A percentile compares a stretch with the other conserved stretches of the same genome.
phyloP scores from a whole-genome alignment of 2,888 invertebrate genomes.

The Papilio protenor region DNA sequence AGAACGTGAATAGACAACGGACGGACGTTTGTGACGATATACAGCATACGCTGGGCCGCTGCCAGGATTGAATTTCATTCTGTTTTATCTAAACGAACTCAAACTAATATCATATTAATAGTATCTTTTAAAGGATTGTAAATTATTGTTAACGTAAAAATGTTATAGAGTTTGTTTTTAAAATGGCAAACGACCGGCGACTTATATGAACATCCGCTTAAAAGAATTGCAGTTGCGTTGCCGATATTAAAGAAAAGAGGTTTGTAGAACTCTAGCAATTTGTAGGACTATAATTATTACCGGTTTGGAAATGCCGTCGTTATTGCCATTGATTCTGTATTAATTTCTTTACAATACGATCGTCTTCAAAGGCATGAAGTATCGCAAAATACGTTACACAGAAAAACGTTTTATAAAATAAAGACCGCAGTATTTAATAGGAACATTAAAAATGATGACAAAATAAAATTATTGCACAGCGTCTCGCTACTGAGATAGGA shows the following conservation, averaged over 20 bases:
- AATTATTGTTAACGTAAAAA: conserved; percentile 3
- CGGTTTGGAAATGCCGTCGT: too few relatives aligned
- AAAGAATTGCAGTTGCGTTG: too few relatives aligned
- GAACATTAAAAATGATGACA: not conserved
- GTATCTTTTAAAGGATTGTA: not conserved
- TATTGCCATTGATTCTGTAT: too few relatives aligned
- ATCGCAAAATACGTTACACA: not conserved
- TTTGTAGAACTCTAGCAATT: too few relatives aligned
- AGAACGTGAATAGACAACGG: conserved; percentile 42
- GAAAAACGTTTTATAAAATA: not conserved
- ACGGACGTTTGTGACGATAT: conserved; percentile 39
- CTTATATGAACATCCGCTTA: too few relatives aligned
- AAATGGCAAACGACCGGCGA: not conserved
- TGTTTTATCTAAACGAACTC: conserved; percentile 22
- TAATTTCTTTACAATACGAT: too few relatives aligned
- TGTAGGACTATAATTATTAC: too few relatives aligned
- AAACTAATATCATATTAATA: conserved; percentile 34
- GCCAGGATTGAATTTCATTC: conserved; percentile 41
- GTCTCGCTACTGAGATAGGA: conserved; percentile 38
- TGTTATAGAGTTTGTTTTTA: not conserved
- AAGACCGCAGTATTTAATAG: not conserved
- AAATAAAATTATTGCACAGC: conserved; percentile 24
- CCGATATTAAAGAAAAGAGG: too few relatives aligned
- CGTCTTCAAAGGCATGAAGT: too few relatives aligned
- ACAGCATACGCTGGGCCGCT: conserved; percentile 38